Base-by-base conservation (phyloP, 2,888 invertebrate genomes). In the Dyspetes luteomarginatus region DNA sequence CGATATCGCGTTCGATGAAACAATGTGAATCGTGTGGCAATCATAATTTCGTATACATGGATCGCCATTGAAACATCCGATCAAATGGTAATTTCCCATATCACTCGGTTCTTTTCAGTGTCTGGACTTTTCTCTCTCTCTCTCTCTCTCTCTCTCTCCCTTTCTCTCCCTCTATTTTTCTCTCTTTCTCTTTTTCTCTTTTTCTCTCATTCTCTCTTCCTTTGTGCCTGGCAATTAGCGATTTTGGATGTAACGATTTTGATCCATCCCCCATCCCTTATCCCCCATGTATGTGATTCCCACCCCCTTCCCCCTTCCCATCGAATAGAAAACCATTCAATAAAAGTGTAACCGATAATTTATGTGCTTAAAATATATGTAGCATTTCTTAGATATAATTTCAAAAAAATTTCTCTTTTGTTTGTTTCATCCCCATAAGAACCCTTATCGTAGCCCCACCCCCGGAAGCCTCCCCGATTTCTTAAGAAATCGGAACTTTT, bases 21-120 rank as follows among this genome's bases (percentile, higher is more conserved):
- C 62, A 76, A 76, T 76, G 68, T 60, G 30, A 48, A 30, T 5
- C 5, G 48, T 12, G 24, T 19, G 36, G 22, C 65, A 28, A 50
- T 67, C 50, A 50, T 50, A 50, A 67, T 56, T 56, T 50, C 36
- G 30, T 60, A 56, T 22, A 60, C 17, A 19, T 30, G 15, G 9
- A 60, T 36, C 60, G 60, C 30, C 41, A 15, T 17, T 28, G 4
- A 5, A 7, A 3, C 60, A 30, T 19, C 52, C 48, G 5, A 48
- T 15, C 48, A 5, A 48, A 48, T 17, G 17, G 5, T 17, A 48
- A 48, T 17, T 48, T 48, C 48, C 48, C 17, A 7, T 7, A 17
- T 48, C 48, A 15, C 17, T 48, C 17, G 48, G 2, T 36, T 36
- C 12, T 36, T 36, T 36, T 36, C n/a, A 36, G 12, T 36, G 36